Conservation (phyloP, 2,888 invertebrate genomes). For the Yponomeuta malinellus region DNA sequence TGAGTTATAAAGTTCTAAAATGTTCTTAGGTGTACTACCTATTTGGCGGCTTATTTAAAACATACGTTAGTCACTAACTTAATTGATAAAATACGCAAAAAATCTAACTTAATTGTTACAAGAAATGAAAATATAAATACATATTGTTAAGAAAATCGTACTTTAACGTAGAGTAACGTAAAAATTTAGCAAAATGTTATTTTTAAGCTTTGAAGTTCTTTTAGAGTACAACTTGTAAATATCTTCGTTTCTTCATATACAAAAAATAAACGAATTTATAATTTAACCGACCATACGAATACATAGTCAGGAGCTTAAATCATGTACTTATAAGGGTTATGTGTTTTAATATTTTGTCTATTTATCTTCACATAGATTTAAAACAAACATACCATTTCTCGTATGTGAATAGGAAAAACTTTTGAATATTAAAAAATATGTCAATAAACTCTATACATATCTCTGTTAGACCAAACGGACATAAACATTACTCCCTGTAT, state of each 20-base stretch:
- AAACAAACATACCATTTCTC: no score
- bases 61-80: no score
- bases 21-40: no score
- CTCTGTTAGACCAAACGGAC: neutral
- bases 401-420: neutral
- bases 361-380: no score
- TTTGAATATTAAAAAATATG: neutral
- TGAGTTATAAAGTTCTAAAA: neutral
- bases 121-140: no score
- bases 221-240: neutral
- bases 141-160: no score
- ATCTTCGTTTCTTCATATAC: neutral
- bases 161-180: neutral
- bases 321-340: neutral
- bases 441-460: neutral
- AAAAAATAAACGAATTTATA: neutral
- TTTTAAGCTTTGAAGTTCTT: neutral
- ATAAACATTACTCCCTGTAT: neutral
- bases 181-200: neutral
- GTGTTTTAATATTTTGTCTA: no score
- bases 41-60: no score
- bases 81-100: no score
- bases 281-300: neutral
- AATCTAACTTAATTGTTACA: no score
- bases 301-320: neutral